Evolutionary conservation across 2,797 vertebrate species (phyloP), one percentile per base, ranked within the genome.

Genomic region (Sebastes elongatus): DNA sequence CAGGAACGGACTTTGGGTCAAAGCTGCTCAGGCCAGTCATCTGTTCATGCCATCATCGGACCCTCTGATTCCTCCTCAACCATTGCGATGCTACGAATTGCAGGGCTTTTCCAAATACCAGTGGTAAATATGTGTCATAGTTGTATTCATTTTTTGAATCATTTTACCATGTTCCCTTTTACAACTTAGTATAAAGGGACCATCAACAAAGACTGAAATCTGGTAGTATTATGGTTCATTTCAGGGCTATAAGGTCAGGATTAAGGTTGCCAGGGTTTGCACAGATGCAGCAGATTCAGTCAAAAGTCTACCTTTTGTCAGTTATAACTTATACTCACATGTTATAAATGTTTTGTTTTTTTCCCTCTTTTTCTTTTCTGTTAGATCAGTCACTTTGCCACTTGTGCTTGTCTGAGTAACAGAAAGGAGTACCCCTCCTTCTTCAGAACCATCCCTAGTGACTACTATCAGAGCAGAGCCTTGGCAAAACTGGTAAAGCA

Each of bases 391-490:
- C 93, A 96, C 84, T 95, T 95, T 87, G 94, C 96, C 27, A 95
- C 95, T 4, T 96, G 95, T 84, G 95, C 95, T 35, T 96, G 96
- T 69, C 93, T 96, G 28, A 95, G 95, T 73, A 93, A 96, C 83
- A 95, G 92, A 86, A 92, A 89, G 18, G 88, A 94, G 70, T 96
- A 93, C 69, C 93, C 95, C 2, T 93, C 94, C 10, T 96, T 96
- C 81, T 96, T 96, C 85, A 91, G 95, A 80, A 96, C 95, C 52
- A 95, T 96, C 23, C 95, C 96, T 6, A 96, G 94, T 76, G 96
- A 96, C 84, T 89, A 93, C 63, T 94, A 95, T 83, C 96, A 96
- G 84, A 96, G 95, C 84, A 90, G 89, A 87, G 95, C 95, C 2
- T 80, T 96, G 78, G 95, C 93, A 55, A 93, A 96, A 81, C 86